These are phyloP conservation scores for Helobdella robusta DNA, from an alignment of 2,888 invertebrate genomes.

Conservation along the genomic window DNA sequence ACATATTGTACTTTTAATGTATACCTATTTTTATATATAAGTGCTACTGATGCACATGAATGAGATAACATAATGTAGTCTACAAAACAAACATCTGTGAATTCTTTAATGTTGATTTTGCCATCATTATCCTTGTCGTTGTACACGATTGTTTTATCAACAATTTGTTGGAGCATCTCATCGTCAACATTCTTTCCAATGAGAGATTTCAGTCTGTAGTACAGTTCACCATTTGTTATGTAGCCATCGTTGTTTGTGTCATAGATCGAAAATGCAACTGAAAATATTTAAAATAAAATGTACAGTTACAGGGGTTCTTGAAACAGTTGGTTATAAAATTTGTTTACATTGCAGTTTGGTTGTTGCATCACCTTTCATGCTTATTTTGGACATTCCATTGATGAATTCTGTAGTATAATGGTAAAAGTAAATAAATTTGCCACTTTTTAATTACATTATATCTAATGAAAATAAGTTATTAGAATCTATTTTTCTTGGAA, in stretches of 20 bases:
- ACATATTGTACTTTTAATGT: too few species aligned
- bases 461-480: too few species aligned
- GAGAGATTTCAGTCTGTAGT: slow-evolving; percentile 32
- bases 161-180: slow-evolving; percentile 35
- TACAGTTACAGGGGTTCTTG: neutral
- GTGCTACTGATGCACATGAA: too few species aligned
- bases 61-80: too few species aligned
- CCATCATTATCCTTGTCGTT: slow-evolving; percentile 31
- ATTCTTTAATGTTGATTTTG: slow-evolving; percentile 27
- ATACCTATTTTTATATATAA: too few species aligned
- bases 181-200: slow-evolving; percentile 35
- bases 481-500: too few species aligned
- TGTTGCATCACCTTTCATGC: slow-evolving; percentile 14
- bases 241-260: slow-evolving; percentile 30
- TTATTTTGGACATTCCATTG: slow-evolving; percentile 17
- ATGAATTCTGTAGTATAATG: slow-evolving; percentile 25
- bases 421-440: too few species aligned
- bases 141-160: slow-evolving; percentile 35
- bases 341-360: slow-evolving; percentile 20
- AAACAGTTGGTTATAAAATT: neutral
- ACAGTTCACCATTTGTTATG: slow-evolving; percentile 29
- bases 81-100: slow-evolving; percentile 25
- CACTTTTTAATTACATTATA: too few species aligned
- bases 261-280: slow-evolving; percentile 30
- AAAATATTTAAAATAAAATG: too few species aligned